These are phyloP conservation scores for Microctenopoma lineatum DNA, from an alignment of 2,797 vertebrate species.

Conservation along the genomic window DNA sequence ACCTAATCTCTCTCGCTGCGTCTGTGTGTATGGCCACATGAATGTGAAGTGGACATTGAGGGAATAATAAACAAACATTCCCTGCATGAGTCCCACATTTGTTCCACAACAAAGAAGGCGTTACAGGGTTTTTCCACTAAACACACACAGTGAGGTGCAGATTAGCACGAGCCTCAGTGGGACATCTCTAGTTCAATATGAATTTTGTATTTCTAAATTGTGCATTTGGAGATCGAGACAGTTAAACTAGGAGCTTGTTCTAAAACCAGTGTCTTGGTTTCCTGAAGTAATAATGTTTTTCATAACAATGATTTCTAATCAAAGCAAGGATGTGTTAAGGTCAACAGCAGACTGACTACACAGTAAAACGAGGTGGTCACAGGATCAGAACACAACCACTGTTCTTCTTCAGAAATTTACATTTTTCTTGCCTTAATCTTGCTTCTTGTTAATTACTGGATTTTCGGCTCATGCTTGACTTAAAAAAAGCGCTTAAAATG, in stretches of 20 bases:
- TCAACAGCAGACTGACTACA: conserved; percentile 19
- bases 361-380: conserved; percentile 6
- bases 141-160: conserved; percentile 7
- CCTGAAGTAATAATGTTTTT: background rate
- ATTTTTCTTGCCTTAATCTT: conserved; percentile 7
- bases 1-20: conserved; percentile 34
- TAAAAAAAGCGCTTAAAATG: background rate
- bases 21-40: conserved; percentile 21
- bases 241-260: conserved; percentile 5
- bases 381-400: conserved; percentile 6
- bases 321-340: conserved; percentile 25
- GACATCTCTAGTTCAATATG: background rate
- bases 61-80: conserved; percentile 5
- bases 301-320: conserved; percentile 7
- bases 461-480: conserved; percentile 3
- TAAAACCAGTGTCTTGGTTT: conserved; percentile 12
- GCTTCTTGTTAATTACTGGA: conserved; percentile 27
- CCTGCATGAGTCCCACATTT: conserved; percentile 27
- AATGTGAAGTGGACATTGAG: conserved; percentile 15
- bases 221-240: background rate
- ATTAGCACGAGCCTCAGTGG: background rate
- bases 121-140: background rate
- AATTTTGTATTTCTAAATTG: conserved; percentile 5
- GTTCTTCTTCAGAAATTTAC: background rate
- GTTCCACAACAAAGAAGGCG: conserved; percentile 5